Conservation (phyloP, 2,113 vertebrate species). For the Festucalex cinctus region DNA sequence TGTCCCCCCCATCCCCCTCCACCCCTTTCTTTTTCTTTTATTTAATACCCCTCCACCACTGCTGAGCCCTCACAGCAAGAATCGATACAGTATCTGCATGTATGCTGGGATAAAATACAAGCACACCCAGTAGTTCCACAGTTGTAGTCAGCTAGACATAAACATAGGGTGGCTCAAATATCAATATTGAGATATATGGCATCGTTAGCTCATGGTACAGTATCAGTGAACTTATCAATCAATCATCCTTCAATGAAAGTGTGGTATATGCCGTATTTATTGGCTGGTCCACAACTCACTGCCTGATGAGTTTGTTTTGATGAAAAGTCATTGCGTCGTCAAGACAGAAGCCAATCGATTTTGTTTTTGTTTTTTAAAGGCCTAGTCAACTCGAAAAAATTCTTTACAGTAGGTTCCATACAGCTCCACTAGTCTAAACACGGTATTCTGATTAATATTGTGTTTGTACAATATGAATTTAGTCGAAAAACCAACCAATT, state of each 20-base stretch:
- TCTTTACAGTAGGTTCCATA: no score
- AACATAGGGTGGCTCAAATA: neutral
- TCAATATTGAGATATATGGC: neutral
- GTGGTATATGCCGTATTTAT: neutral
- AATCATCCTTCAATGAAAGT: neutral
- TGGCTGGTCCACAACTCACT: neutral
- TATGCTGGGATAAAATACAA: constrained; percentile 58
- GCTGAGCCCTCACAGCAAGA: constrained; percentile 42
- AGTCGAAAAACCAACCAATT: no score
- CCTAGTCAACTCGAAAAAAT: no score
- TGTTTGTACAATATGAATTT: no score
- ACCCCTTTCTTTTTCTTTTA: constrained; percentile 42
- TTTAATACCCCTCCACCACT: constrained; percentile 56
- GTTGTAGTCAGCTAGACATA: neutral
- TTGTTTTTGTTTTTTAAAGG: neutral
- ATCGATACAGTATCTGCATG: constrained; percentile 61
- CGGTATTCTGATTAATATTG: no score
- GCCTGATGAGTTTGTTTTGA: neutral
- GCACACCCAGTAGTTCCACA: constrained; percentile 13
- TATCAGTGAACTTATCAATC: neutral
- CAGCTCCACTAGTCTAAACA: no score
- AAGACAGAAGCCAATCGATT: neutral
- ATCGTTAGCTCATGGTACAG: neutral
- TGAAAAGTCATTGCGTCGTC: neutral
- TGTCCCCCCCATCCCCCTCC: neutral